phyloP scores from a whole-genome alignment of 2,888 invertebrate genomes.

The Ichneumoninae sp. region DNA sequence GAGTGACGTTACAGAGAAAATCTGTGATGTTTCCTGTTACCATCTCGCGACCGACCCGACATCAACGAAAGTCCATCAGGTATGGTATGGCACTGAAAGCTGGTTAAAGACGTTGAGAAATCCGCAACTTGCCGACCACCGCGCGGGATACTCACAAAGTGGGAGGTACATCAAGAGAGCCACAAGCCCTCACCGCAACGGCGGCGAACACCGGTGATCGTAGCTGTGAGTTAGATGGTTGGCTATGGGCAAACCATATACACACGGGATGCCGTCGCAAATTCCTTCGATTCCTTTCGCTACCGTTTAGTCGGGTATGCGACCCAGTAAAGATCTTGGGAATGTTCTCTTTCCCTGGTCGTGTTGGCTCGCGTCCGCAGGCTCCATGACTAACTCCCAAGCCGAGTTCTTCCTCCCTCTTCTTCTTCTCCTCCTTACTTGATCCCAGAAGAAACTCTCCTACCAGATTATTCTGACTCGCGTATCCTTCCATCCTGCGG shows the following conservation, averaged over 20 bases:
- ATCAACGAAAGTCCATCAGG: not conserved
- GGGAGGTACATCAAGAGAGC: conserved; percentile 19
- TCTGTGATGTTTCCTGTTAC: not conserved
- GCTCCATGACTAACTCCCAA: conserved; percentile 7
- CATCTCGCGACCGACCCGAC: too few species aligned
- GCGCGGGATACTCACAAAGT: conserved; percentile 32
- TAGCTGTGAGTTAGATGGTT: conserved; percentile 50
- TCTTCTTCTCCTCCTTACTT: conserved; percentile 14
- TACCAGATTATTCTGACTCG: conserved; percentile 1
- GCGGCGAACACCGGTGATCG: conserved; percentile 37
- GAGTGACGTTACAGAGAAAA: not conserved
- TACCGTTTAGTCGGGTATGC: conserved; percentile 73
- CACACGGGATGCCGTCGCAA: conserved; percentile 70
- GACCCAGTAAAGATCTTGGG: conserved; percentile 62
- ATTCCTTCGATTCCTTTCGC: conserved; percentile 74
- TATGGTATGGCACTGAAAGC: not conserved
- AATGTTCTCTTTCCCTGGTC: conserved; percentile 37
- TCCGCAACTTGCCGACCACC: conserved; percentile 21
- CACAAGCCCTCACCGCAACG: conserved; percentile 13
- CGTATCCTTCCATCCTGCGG: not conserved
- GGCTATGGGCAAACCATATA: conserved; percentile 62
- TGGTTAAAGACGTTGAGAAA: conserved; percentile 38
- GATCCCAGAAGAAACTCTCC: conserved; percentile 2
- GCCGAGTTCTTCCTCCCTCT: conserved; percentile 28
- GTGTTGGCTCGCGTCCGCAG: conserved; percentile 2